Percentiles rank a stretch among this genome's conserved stretches.
Conservation (phyloP, 2,113 vertebrate species). For the Platichthys flesus region DNA sequence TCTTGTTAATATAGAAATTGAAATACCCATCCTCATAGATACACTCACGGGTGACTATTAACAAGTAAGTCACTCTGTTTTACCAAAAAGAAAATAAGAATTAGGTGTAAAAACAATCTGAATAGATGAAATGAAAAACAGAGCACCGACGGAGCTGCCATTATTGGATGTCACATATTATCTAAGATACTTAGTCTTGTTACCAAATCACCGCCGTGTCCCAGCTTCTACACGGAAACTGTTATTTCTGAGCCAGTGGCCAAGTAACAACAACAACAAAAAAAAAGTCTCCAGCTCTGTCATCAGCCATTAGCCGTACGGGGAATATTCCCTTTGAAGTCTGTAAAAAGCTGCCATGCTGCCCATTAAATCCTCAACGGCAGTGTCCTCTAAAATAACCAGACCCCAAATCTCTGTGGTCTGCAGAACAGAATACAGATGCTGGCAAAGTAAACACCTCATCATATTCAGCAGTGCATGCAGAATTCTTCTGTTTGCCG, state of each 20-base stretch:
- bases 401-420: conserved; percentile 41
- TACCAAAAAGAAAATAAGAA: conserved; percentile 1
- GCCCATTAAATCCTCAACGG: conserved; percentile 24
- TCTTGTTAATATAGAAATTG: no score
- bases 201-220: conserved; percentile 1
- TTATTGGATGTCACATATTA: neutral
- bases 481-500: conserved; percentile 7
- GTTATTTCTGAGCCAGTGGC: conserved; percentile 35
- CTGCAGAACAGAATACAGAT: conserved; percentile 42
- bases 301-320: conserved; percentile 25
- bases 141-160: neutral
- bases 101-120: neutral
- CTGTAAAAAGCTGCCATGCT: conserved; percentile 25
- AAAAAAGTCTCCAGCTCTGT: conserved; percentile 24
- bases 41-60: no score
- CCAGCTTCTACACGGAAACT: neutral
- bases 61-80: neutral
- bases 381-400: conserved; percentile 50
- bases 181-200: neutral
- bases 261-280: conserved; percentile 4
- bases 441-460: conserved; percentile 33
- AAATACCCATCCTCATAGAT: no score
- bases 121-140: neutral
- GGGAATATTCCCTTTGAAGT: conserved; percentile 53
- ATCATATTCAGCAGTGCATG: conserved; percentile 39